Evolutionary conservation across 2,113 vertebrate genomes (phyloP), one percentile per base, ranked within the genome.

Genomic region (Myotis brandtii): DNA sequence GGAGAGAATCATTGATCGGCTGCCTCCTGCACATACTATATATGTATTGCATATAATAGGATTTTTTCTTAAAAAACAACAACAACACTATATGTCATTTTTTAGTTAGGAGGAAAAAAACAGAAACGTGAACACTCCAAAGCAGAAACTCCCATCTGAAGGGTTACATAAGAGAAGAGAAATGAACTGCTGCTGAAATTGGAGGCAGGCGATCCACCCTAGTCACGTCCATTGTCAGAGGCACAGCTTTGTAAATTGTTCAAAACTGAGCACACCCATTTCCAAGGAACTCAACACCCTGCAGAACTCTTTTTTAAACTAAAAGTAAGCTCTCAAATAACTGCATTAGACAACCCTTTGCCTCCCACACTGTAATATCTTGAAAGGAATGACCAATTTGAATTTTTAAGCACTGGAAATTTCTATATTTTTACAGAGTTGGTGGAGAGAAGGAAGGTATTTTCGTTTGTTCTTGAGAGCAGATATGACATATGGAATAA

Each of bases 151-250:
- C 9, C 0, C 14, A 72, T 62, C 20, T 64, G 32, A 27, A 97
- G 30, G 34, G 46, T 96, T 89, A 91, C 25, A 6, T 89, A 83
- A 96, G 66, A 96, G 77, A 76, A 89, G 56, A 97, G 81, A 87
- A 94, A 89, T 37, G 67, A 95, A 70, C 59, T 30, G 21, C 54
- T 20, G n/a, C 89, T 79, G 83, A 91, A 80, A 83, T 1, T 54
- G 52, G 52, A 96, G 62, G 62, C 92, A 56, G 48, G 50, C 50
- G 27, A 89, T 54, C 27, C 0, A 0, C 64, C 81, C 75, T 30
- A 43, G 73, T 48, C 75, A 75, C 8, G 11, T 84, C 50, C 84
- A 86, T 1, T 54, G 72, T 79, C 76, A 92, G 89, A 93, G 10
- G 66, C 37, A 64, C 59, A 66, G 75, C 37, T 92, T 46, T 70